Evolutionary conservation across 30 jellyfish, hydroid and myxozoan species (phyloP).

Genomic region (Cassiopea xamachana): DNA sequence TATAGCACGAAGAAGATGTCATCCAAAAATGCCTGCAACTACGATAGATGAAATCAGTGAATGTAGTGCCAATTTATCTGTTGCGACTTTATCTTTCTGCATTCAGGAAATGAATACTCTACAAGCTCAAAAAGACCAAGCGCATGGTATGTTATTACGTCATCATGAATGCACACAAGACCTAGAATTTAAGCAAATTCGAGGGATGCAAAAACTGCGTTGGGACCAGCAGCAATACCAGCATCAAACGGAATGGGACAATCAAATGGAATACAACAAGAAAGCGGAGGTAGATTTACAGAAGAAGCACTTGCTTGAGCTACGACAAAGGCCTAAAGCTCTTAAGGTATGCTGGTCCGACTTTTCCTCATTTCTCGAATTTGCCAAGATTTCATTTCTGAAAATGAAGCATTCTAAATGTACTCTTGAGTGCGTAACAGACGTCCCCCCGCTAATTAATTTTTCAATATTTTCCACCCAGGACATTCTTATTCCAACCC

Average conservation of each 20-base stretch:
- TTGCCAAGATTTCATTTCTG: not conserved
- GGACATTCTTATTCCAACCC: no score
- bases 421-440: no score
- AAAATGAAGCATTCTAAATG: no score
- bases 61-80: not conserved
- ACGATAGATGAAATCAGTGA: no score
- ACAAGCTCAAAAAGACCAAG: slow-evolving; percentile 98
- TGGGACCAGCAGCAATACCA: slow-evolving; percentile 92
- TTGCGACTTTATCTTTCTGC: not conserved
- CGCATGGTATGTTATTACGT: slow-evolving; percentile 94
- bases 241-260: slow-evolving; percentile 98
- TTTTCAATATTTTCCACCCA: no score
- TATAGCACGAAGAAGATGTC: no score
- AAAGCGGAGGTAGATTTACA: slow-evolving; percentile 99
- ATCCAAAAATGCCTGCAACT: no score
- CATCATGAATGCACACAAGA: slow-evolving; percentile 99
- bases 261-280: slow-evolving; percentile 96
- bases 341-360: slow-evolving; percentile 72
- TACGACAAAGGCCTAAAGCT: slow-evolving; percentile 96
- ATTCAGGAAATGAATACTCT: slow-evolving; percentile 95
- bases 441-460: no score
- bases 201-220: slow-evolving; percentile 93
- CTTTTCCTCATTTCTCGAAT: not conserved
- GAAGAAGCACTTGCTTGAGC: slow-evolving; percentile 94
- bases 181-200: slow-evolving; percentile 90